Evolutionary conservation across 2,888 invertebrate genomes (phyloP), one percentile per base, ranked within the genome.

Genomic region (Hypsopygia costalis): DNA sequence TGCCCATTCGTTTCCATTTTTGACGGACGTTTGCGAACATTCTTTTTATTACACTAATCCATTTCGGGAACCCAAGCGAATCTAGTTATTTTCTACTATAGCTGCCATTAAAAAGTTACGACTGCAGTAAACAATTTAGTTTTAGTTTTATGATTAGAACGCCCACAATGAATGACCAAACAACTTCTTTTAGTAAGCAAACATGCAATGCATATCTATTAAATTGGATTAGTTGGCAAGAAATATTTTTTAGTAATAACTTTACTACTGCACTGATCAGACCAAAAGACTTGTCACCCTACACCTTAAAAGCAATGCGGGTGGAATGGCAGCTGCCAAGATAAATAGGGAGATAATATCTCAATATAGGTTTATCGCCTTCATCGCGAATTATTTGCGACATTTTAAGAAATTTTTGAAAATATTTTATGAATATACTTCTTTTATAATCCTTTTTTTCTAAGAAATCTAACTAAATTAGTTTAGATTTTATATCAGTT

Each of bases 1-100:
- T 68, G 55, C 48, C 69, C 66, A 70, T 69, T 66, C 64, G 58
- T 69, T 67, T 58, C 52, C 55, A 54, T 52, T 66, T 73, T 68
- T 71, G 66, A 72, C 62, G 67, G 69, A 73, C 69, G 62, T 52
- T 51, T 51, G 54, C 52, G 48, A 62, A 68, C 63, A 61, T 62
- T 52, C 48, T 51, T 55, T 59, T 63, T 61, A 66, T 63, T 65
- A 31, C 12, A 31, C 31, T 12, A 11, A 62, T 63, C 47, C 46
- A 60, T 58, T 62, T 62, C 49, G 52, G 32, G 47, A 57, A 57
- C 51, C 58, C 55, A 49, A 52, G 49, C 47, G 43, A 49, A 57
- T 27, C 12, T 16, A 29, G 32, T 36, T 35, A 39, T 38, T 31
- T 20, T 27, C 21, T 35, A 11, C 31, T 51, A 60, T 51, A 57